A percentile compares a stretch with the other conserved stretches of the same genome.
Conservation (phyloP, 2,888 invertebrate genomes). For the Prosapia bicincta region DNA sequence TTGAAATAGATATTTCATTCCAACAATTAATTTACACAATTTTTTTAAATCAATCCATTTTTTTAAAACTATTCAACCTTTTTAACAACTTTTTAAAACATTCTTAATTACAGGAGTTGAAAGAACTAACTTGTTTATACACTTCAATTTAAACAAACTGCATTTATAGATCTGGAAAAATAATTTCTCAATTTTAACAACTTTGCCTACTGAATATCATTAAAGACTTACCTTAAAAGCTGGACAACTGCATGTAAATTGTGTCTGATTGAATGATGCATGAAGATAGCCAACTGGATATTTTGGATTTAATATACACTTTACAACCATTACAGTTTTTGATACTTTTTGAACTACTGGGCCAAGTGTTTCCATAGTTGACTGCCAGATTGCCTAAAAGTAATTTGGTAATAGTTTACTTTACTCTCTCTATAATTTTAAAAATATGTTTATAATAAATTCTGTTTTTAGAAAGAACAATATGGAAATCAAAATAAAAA, state of each 20-base stretch:
- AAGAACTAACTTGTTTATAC: too few relatives aligned
- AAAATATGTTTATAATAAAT: not conserved
- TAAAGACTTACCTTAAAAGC: conserved; percentile 50
- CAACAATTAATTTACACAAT: too few relatives aligned
- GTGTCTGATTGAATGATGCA: conserved; percentile 58
- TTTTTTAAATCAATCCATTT: too few relatives aligned
- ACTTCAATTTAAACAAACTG: too few relatives aligned
- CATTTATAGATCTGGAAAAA: too few relatives aligned
- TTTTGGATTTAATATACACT: conserved; percentile 61
- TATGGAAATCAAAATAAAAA: not conserved
- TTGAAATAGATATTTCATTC: too few relatives aligned
- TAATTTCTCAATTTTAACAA: too few relatives aligned
- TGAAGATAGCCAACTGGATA: conserved; percentile 69
- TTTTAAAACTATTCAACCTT: too few relatives aligned
- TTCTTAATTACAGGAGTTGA: too few relatives aligned
- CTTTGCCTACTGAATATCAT: too few relatives aligned
- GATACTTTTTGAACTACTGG: conserved; percentile 67
- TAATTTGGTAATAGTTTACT: not conserved
- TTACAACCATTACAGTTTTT: conserved; percentile 66
- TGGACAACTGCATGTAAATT: conserved; percentile 56
- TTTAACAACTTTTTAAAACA: too few relatives aligned
- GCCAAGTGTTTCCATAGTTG: conserved; percentile 57
- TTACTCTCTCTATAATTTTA: not conserved
- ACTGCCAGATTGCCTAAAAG: conserved; percentile 53
- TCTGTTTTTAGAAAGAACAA: not conserved